Base-by-base conservation (phyloP, 1,140 invertebrate genomes). In the Drosophila pseudoobscura region DNA sequence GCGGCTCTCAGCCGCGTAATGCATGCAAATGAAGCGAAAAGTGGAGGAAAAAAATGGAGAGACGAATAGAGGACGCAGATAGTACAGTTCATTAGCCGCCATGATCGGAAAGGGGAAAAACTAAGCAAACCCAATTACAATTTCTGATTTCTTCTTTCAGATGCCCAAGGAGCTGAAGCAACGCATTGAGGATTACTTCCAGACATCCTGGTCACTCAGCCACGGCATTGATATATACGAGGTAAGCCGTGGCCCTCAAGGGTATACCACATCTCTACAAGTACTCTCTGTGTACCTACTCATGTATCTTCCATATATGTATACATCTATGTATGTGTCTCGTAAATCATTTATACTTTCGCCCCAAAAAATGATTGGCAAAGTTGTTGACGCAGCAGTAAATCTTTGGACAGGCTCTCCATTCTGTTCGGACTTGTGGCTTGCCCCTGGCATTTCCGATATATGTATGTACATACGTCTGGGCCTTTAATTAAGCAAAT, bases 221-320 rank as follows among this genome's bases (percentile, higher is more conserved):
- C 98, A 99, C 92, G 99, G 99, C 35, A 99, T 99, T 74, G 98
- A 99, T 91, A 98, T 99, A 92, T 97, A 99, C 84, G 97, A 98
- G 94, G 97, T 98, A 92, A 92, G 92, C 78, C 39, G 11, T 26
- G 22, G 29, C 45, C 31, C 31, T 41, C 49, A 22, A 54, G 52
- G 65, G 31, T 55, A 64, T 41, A 61, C 31, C 31, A 31, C 31
- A 31, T 54, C 26, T 50, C 11, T 11, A 1, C 22, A n/a, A 31
- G 29, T 9, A 5, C 9, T 20, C 20, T 20, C 20, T 20, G 4
- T 53, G 1, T 26, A 17, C 24, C 4, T 24, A 7, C 46, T 2
- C 15, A 17, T 15, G 17, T 24, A 50, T 26, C 3, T 6, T 7
- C 29, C 7, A 29, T 29, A 29, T 29, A 3, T 31, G 9, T 29